Conservation (phyloP, 2,797 vertebrate species). For the Poeciliopsis infans region DNA sequence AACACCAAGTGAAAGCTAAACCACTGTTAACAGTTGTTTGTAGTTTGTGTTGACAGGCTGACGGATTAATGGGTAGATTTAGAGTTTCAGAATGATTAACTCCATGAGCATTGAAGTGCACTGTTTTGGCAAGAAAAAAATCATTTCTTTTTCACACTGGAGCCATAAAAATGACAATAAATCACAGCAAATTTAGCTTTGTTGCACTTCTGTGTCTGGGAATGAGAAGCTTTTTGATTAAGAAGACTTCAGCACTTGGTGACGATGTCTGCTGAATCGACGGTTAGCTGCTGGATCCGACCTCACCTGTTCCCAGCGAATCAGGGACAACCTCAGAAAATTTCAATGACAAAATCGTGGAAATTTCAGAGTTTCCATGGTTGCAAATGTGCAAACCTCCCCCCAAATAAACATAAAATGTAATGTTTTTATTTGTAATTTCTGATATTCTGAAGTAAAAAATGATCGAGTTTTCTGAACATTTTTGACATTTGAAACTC, state of each 20-base stretch:
- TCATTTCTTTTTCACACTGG: slow-evolving; percentile 1
- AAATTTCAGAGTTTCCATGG: too few relatives aligned
- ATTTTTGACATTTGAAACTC: too few relatives aligned
- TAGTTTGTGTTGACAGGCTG: slow-evolving; percentile 22
- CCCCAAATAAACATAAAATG: too few relatives aligned
- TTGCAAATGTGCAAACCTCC: too few relatives aligned
- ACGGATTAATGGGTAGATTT: slow-evolving; percentile 19
- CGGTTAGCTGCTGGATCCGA: slow-evolving; percentile 65
- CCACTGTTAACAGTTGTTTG: neutral
- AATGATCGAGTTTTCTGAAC: too few relatives aligned
- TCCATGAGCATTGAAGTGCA: neutral
- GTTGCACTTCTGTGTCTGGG: slow-evolving; percentile 6
- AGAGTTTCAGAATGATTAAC: slow-evolving; percentile 29
- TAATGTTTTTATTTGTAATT: too few relatives aligned
- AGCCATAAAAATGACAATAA: slow-evolving; percentile 28
- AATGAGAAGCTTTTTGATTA: slow-evolving; percentile 20
- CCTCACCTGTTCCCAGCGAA: slow-evolving; percentile 37
- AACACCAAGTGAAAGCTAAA: slow-evolving; percentile 2
- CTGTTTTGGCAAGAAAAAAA: slow-evolving; percentile 38
- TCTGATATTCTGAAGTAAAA: too few relatives aligned
- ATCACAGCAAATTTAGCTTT: neutral
- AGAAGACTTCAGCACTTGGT: slow-evolving; percentile 24
- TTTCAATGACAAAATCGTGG: too few relatives aligned
- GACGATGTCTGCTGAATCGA: slow-evolving; percentile 40
- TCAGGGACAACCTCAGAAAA: too few relatives aligned